These are phyloP conservation scores for Scolopax mira DNA, from an alignment of 2,113 vertebrate species.

Conservation along the genomic window DNA sequence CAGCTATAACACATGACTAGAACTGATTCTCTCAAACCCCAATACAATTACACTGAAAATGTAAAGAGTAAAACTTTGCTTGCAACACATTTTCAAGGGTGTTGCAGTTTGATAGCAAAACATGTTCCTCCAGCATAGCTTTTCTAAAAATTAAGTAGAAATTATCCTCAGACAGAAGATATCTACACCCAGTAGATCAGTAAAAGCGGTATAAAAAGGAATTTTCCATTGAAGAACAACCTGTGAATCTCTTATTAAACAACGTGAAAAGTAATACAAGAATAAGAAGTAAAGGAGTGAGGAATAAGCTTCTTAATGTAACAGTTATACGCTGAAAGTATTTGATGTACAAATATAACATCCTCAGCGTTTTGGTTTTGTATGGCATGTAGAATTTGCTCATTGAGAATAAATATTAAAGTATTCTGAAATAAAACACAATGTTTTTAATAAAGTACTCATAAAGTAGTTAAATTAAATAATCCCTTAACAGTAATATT, in stretches of 20 bases:
- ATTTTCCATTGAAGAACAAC: neutral
- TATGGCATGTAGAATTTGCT: neutral
- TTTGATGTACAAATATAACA: neutral
- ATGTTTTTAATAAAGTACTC: neutral
- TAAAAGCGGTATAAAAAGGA: neutral
- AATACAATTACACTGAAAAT: neutral
- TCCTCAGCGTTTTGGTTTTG: neutral
- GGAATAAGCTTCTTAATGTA: neutral
- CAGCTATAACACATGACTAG: neutral
- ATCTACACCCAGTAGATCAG: neutral
- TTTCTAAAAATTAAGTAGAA: neutral
- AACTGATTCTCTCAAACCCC: neutral
- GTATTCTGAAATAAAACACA: neutral
- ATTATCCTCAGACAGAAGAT: neutral
- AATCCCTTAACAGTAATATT: neutral
- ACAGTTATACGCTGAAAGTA: neutral
- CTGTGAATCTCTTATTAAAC: neutral
- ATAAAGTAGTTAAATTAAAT: neutral
- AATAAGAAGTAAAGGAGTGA: neutral
- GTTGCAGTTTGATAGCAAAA: neutral
- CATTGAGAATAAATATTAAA: neutral
- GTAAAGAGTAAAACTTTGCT: neutral
- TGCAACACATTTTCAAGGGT: neutral
- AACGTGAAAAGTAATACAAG: neutral
- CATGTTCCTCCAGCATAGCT: neutral